Evolutionary conservation across 1,140 invertebrate species (phyloP).

Genomic region (Caenorhabditis latens): DNA sequence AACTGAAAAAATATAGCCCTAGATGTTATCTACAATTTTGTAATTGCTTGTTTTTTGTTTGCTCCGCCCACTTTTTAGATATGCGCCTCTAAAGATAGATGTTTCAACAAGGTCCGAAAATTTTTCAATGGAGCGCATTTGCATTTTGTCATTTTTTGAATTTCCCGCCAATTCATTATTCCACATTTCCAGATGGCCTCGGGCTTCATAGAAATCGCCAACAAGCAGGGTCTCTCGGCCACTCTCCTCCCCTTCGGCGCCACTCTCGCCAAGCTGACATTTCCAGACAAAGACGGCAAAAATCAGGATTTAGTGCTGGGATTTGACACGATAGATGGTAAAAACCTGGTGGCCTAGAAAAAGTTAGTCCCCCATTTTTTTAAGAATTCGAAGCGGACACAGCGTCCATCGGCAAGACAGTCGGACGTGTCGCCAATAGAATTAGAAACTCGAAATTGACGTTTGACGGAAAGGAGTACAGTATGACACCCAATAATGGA

Average conservation of each 20-base stretch:
- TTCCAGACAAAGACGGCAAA: conserved; percentile 17
- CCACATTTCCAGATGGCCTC: not conserved
- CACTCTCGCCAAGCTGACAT: conserved; percentile 19
- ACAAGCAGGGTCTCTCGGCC: conserved; percentile 50
- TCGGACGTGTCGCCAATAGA: conserved; percentile 46
- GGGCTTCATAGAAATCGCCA: conserved; percentile 49
- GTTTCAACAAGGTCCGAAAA: not conserved
- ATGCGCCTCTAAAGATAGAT: too few relatives aligned
- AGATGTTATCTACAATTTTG: too few relatives aligned
- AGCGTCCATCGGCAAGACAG: conserved; percentile 48
- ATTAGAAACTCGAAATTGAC: conserved; percentile 22
- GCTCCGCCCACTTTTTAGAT: too few relatives aligned
- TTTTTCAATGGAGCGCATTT: not conserved
- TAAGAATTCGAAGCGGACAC: conserved; percentile 42
- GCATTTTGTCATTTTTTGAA: not conserved
- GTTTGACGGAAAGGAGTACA: conserved; percentile 56
- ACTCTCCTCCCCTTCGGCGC: conserved; percentile 41
- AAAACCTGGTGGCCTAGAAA: not conserved
- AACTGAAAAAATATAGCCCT: too few relatives aligned
- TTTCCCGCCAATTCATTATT: not conserved
- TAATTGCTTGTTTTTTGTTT: too few relatives aligned
- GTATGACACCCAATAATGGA: conserved; percentile 22
- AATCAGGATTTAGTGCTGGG: conserved; percentile 34
- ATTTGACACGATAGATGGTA: conserved; percentile 50
- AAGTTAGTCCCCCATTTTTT: not conserved